Percentiles rank a stretch among this genome's conserved stretches.
Conservation (phyloP, 2,888 invertebrate species). For the Pilophorus perplexus region DNA sequence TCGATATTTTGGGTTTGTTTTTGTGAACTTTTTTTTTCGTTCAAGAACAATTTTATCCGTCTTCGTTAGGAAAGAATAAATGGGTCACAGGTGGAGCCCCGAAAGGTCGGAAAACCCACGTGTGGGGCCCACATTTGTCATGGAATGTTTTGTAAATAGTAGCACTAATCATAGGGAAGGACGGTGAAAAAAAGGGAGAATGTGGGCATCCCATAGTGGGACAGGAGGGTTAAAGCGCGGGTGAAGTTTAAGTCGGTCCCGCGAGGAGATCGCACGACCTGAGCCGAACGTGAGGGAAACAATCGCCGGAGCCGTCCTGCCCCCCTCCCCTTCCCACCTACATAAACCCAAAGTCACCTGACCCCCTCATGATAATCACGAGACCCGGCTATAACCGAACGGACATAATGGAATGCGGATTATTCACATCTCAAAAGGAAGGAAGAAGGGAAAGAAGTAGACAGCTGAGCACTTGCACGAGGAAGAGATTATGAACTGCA, state of each 20-base stretch:
- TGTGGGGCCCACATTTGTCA: constrained; percentile 3
- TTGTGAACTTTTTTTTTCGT: too few species aligned
- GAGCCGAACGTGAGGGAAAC: constrained; percentile 30
- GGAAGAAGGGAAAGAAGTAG: neutral
- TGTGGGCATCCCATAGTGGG: neutral
- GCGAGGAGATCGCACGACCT: constrained; percentile 28
- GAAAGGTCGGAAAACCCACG: neutral
- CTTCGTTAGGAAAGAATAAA: neutral
- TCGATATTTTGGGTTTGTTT: too few species aligned
- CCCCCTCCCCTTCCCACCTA: too few species aligned
- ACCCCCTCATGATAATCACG: constrained; percentile 19
- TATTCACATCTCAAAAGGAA: neutral
- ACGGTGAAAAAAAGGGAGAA: neutral
- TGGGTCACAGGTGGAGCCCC: neutral
- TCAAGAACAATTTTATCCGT: too few species aligned
- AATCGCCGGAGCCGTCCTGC: constrained; percentile 7
- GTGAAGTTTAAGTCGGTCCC: constrained; percentile 17
- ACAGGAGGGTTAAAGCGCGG: neutral
- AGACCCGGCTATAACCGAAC: constrained; percentile 1
- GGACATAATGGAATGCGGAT: constrained; percentile 9
- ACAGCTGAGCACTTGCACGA: neutral
- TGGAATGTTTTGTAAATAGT: constrained; percentile 29
- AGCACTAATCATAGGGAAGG: constrained; percentile 1
- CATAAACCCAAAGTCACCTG: constrained; percentile 22
- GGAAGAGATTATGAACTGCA: too few species aligned